Percentiles rank a stretch among this genome's conserved stretches.
These are phyloP conservation scores for Pollenia griseotomentosa DNA, from an alignment of 2,888 invertebrate genomes.

Conservation along the genomic window DNA sequence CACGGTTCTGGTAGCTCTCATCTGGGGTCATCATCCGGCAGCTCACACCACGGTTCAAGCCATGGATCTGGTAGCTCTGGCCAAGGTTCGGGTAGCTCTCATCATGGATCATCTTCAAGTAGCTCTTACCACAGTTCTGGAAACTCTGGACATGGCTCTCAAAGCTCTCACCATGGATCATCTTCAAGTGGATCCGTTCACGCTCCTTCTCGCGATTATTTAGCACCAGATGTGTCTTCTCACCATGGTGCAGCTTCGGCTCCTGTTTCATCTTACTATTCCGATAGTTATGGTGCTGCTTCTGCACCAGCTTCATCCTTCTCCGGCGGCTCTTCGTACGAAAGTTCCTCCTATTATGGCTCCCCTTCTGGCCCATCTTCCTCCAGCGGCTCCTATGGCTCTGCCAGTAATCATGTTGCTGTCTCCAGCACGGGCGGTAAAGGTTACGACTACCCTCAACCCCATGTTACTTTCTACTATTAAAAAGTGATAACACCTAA, in stretches of 20 bases:
- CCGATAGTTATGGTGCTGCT: conserved; percentile 1
- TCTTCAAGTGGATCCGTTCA: background rate
- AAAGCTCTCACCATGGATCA: background rate
- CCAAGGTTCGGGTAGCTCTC: background rate
- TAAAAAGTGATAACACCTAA: background rate
- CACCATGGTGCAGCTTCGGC: background rate
- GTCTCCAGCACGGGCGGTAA: conserved; percentile 50
- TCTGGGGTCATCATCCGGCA: background rate
- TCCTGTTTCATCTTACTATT: background rate
- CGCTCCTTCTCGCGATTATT: background rate
- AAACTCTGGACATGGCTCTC: background rate
- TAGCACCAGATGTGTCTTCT: background rate
- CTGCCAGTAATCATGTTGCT: conserved; percentile 14
- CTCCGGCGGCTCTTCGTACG: background rate
- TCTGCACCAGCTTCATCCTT: conserved; percentile 37
- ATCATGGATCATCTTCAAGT: background rate
- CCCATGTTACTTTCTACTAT: conserved; percentile 9
- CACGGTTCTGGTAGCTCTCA: conserved; percentile 9
- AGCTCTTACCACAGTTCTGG: background rate
- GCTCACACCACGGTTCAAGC: too few relatives aligned
- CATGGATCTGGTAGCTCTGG: conserved; percentile 7
- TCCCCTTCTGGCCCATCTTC: conserved; percentile 31
- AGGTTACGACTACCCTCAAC: conserved; percentile 58
- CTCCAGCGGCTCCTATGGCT: background rate
- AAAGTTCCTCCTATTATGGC: background rate